A percentile compares a stretch with the other conserved stretches of the same genome.
phyloP scores from a whole-genome alignment of 2,113 vertebrate species.

The Vicugna pacos region DNA sequence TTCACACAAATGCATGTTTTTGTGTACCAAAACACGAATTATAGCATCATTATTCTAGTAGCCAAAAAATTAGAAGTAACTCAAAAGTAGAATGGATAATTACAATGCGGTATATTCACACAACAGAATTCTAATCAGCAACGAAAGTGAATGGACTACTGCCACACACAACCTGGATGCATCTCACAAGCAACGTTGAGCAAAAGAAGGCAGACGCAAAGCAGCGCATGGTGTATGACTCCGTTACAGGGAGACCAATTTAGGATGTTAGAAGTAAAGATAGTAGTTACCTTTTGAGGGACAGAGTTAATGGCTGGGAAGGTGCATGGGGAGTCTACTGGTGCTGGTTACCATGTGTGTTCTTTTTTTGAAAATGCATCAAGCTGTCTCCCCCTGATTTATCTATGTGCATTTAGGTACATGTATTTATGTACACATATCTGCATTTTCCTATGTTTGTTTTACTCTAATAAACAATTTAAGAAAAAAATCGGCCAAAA shows the following conservation, averaged over 20 bases:
- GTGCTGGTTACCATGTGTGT: background rate
- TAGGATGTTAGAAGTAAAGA: background rate
- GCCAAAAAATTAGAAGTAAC: background rate
- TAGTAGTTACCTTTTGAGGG: background rate
- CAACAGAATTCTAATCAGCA: background rate
- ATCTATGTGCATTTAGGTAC: too few species aligned
- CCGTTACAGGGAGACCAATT: background rate
- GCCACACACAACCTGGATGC: background rate
- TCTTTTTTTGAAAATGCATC: background rate
- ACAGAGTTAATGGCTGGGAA: background rate
- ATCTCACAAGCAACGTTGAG: background rate
- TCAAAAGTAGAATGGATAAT: background rate
- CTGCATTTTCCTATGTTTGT: background rate
- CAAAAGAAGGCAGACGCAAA: background rate
- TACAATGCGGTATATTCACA: background rate
- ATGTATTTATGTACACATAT: too few species aligned
- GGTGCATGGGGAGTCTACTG: background rate
- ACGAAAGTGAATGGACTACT: background rate
- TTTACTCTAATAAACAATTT: background rate
- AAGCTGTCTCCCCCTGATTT: background rate
- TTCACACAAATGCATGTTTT: background rate
- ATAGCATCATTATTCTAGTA: background rate
- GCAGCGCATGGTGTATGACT: rapidly evolving
- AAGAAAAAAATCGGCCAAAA: background rate
- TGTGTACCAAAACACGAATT: background rate